phyloP scores from a whole-genome alignment of 2,797 vertebrate genomes.

The Mus spretus region DNA sequence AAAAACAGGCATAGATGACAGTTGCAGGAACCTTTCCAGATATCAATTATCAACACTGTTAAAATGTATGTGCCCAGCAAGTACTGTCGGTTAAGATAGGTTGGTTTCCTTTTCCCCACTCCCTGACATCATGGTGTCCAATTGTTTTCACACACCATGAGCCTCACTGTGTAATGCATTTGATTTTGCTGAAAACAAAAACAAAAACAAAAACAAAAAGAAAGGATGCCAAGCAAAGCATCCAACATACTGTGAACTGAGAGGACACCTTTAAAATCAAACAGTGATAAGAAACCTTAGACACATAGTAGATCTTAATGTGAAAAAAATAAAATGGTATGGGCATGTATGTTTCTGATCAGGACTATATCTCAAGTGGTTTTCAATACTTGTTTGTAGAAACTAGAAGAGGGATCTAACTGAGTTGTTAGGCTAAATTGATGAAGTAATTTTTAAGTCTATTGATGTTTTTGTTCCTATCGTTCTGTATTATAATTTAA shows the following conservation, averaged over 20 bases:
- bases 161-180: not conserved
- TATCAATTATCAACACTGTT: not conserved
- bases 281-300: not conserved
- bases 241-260: not conserved
- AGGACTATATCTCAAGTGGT: not conserved
- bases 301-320: not conserved
- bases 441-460: not conserved
- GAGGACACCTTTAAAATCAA: slow-evolving; percentile 14
- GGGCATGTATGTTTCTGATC: not conserved
- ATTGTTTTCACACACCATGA: not conserved
- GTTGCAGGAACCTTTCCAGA: too few species aligned
- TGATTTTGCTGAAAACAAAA: not conserved
- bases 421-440: slow-evolving; percentile 15
- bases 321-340: not conserved
- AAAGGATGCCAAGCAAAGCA: not conserved
- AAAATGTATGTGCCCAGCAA: not conserved
- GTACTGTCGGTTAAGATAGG: not conserved
- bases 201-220: not conserved
- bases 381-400: not conserved
- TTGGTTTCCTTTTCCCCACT: not conserved
- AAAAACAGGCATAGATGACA: not conserved
- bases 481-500: not conserved
- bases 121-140: not conserved
- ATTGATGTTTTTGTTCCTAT: not conserved
- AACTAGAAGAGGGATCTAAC: not conserved